A percentile compares a stretch with the other conserved stretches of the same genome.
Conservation (phyloP, 2,888 invertebrate species). For the Drosophila neoperkinsi region DNA sequence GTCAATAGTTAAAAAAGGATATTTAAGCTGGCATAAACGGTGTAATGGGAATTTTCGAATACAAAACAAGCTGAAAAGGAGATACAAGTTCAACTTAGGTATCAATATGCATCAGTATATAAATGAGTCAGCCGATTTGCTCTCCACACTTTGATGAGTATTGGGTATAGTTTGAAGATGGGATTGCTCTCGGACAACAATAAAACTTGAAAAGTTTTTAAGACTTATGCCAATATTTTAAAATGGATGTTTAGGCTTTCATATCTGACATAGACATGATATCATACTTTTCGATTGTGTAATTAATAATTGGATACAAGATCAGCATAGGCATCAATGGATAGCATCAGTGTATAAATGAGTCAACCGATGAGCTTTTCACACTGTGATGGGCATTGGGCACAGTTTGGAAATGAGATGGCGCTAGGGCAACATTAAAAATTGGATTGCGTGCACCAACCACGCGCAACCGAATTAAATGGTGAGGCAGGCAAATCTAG, state of each 20-base stretch:
- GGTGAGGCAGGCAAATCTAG: constrained; percentile 6
- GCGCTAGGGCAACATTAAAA: background rate
- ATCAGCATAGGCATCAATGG: background rate
- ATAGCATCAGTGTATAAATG: background rate
- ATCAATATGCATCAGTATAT: no score
- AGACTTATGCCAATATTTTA: background rate
- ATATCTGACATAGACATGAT: background rate
- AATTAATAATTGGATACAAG: background rate
- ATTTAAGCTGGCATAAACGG: no score
- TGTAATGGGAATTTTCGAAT: no score
- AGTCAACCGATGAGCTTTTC: no score
- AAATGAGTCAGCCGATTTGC: no score
- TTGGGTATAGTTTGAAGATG: background rate
- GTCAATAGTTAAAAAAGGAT: no score
- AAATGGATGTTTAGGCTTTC: background rate
- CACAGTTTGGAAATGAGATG: background rate
- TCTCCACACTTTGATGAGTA: no score
- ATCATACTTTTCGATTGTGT: no score
- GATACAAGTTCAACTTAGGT: no score
- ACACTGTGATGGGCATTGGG: background rate
- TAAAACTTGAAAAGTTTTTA: background rate
- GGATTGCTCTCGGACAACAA: background rate
- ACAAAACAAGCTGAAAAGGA: no score
- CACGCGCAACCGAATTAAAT: constrained; percentile 6
- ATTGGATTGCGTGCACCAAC: background rate